These are phyloP conservation scores for Bubo bubo DNA, from an alignment of 2,113 vertebrate species.

Conservation along the genomic window DNA sequence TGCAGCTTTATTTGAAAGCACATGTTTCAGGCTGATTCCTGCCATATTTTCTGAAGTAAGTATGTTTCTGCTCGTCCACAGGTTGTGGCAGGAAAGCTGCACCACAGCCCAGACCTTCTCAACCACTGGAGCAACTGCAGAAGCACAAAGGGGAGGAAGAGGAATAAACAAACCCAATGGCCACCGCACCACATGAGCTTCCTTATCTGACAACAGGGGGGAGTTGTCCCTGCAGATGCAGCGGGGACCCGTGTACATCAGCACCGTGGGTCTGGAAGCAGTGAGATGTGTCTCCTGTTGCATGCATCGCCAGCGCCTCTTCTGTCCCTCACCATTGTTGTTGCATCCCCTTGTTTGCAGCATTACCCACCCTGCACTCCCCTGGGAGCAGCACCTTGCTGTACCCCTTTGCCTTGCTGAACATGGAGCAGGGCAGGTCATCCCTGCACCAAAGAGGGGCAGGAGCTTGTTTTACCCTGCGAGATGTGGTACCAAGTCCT, in stretches of 20 bases:
- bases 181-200: accelerated
- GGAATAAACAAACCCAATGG: not conserved
- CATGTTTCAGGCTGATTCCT: not conserved
- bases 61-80: accelerated
- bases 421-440: not conserved
- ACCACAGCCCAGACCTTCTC: accelerated
- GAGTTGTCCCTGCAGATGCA: too few relatives aligned
- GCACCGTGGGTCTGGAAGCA: not conserved
- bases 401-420: not conserved
- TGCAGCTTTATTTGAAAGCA: not conserved
- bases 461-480: too few relatives aligned
- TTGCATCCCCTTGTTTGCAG: not conserved
- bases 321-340: not conserved
- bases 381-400: accelerated
- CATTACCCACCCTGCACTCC: accelerated
- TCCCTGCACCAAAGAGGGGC: not conserved
- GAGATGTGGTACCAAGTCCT: accelerated
- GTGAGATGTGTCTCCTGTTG: accelerated
- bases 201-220: too few relatives aligned
- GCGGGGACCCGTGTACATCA: accelerated
- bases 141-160: not conserved
- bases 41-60: accelerated
- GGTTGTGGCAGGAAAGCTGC: not conserved
- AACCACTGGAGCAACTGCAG: accelerated
- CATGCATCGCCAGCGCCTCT: accelerated